A percentile compares a stretch with the other conserved stretches of the same genome.
Evolutionary conservation across 2,888 invertebrate genomes (phyloP).

Genomic region (Biston betularia): DNA sequence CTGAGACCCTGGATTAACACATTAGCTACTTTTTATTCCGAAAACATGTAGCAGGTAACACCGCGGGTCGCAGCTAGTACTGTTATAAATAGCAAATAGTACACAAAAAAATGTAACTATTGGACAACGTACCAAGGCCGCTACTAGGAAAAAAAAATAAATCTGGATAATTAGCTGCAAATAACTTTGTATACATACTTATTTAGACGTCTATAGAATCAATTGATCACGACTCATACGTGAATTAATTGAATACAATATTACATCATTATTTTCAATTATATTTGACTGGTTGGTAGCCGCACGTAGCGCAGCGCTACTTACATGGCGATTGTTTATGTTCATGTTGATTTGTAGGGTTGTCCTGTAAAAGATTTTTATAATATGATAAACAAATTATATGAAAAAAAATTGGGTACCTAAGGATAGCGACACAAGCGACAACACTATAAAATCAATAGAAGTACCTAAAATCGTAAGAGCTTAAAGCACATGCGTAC

Average conservation of each 20-base stretch:
- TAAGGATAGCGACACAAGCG: no score
- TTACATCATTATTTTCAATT: conserved; percentile 33
- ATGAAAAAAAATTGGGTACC: no score
- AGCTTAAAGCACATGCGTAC: no score
- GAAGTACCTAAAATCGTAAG: no score
- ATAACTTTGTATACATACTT: conserved; percentile 7
- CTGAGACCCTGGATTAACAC: no score
- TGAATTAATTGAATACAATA: conserved; percentile 18
- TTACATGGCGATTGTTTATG: neutral
- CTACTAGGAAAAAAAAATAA: conserved; percentile 13
- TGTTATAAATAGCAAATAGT: conserved; percentile 13
- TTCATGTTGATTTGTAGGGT: neutral
- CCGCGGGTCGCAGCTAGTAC: no score
- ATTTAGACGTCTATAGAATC: conserved; percentile 27
- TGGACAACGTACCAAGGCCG: conserved; percentile 22
- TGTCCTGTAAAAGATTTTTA: neutral
- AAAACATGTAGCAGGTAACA: no score
- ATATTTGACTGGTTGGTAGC: conserved; percentile 11
- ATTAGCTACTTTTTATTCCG: no score
- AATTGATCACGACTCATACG: conserved; percentile 41
- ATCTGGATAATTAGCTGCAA: conserved; percentile 19
- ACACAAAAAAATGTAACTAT: neutral
- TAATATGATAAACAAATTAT: no score
- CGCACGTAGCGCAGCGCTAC: no score
- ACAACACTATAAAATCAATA: no score